Conservation (phyloP, 2,888 invertebrate species). For the Tholera decimalis region DNA sequence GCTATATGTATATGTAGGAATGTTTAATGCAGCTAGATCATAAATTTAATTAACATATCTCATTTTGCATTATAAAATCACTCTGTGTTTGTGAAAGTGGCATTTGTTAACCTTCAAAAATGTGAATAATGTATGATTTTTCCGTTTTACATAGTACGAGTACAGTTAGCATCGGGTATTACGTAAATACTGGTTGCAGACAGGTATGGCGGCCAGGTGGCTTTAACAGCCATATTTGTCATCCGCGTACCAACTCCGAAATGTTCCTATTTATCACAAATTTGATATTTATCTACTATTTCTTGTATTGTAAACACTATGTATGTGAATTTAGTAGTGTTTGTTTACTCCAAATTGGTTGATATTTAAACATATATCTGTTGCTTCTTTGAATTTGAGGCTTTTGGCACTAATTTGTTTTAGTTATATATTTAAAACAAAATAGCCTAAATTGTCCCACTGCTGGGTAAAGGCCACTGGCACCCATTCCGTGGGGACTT, state of each 20-base stretch:
- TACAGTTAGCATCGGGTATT: slow-evolving; percentile 67
- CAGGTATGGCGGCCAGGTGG: slow-evolving; percentile 84
- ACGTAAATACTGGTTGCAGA: slow-evolving; percentile 77
- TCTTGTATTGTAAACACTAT: slow-evolving; percentile 62
- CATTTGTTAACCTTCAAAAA: slow-evolving; percentile 4
- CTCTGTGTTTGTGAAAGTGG: slow-evolving; percentile 3
- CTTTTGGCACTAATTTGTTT: too few relatives aligned
- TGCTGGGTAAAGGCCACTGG: too few relatives aligned
- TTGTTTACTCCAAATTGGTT: background rate
- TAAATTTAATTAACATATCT: slow-evolving; percentile 24
- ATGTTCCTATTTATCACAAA: slow-evolving; percentile 83
- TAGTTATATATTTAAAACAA: too few relatives aligned
- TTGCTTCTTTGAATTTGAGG: background rate
- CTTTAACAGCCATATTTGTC: slow-evolving; percentile 87
- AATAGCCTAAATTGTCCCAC: too few relatives aligned
- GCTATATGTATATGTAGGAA: slow-evolving; percentile 25
- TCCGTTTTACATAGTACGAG: slow-evolving; percentile 55
- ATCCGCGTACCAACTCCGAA: slow-evolving; percentile 80
- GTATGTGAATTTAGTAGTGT: slow-evolving; percentile 22
- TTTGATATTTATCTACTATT: slow-evolving; percentile 80
- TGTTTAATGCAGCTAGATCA: slow-evolving; percentile 13
- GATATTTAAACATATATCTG: background rate
- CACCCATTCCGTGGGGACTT: too few relatives aligned
- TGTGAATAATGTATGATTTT: slow-evolving; percentile 45
- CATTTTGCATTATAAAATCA: slow-evolving; percentile 14